Evolutionary conservation across 2,888 invertebrate species (phyloP), one percentile per base, ranked within the genome.

Genomic region (Sphinx pinastri): DNA sequence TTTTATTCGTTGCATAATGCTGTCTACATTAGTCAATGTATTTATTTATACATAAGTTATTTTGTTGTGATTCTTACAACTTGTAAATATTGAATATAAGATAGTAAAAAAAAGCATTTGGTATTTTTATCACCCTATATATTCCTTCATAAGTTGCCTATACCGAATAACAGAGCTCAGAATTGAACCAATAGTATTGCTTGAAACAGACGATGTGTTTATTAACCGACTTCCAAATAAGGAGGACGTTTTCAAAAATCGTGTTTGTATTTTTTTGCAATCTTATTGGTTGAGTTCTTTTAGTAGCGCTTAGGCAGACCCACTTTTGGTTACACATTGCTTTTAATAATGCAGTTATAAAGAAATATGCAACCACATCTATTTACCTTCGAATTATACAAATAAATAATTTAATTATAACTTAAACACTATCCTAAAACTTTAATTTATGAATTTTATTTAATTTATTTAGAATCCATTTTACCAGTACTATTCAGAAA

Each of bases 31-130:
- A 77, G 75, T 76, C 77, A 75, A 76, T 77, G 80, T 81, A 82
- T 80, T 82, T 87, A 88, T 90, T 90, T 88, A 84, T 84, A 76
- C 80, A 81, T 90, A 90, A 89, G 86, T 91, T 90, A 88, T 86
- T 91, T 89, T 86, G 90, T 93, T 91, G 88, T 91, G 86, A 90
- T 88, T 84, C 84, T 81, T 85, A 81, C 85, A 86, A 85, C 82
- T 81, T 90, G 88, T 88, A 88, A 86, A 88, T 88, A 88, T 84
- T 81, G 79, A 82, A 87, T 87, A 88, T 79, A 79, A 82, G 79
- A 75, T 83, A 85, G 80, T 79, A 76, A 83, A 84, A 80, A 76
- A 57, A 76, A 19, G 19, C 16, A 79, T 72, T 75, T 76, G 70
- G 71, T 76, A 72, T 75, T 76, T 75, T 76, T 81, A 79, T 74